phyloP scores from a whole-genome alignment of 2,888 invertebrate genomes.

The Ferrisia virgata region DNA sequence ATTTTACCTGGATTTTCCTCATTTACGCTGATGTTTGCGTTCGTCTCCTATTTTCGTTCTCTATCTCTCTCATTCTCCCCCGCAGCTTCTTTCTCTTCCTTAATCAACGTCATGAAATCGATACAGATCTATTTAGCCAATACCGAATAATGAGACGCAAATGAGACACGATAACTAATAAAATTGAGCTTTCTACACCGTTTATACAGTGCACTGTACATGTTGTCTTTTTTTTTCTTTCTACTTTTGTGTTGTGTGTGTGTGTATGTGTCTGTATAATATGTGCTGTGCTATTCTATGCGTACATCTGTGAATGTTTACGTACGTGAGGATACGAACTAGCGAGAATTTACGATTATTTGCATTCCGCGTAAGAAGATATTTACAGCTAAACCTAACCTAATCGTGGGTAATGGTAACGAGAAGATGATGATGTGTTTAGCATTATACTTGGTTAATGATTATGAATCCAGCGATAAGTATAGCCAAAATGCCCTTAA shows the following conservation, averaged over 20 bases:
- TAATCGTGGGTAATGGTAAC: not conserved
- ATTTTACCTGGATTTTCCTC: conserved; percentile 15
- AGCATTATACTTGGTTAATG: too few species aligned
- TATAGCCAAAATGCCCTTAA: too few species aligned
- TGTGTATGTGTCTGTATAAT: too few species aligned
- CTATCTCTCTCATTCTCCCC: not conserved
- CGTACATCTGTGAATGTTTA: not conserved
- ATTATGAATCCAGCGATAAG: too few species aligned
- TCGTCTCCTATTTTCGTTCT: not conserved
- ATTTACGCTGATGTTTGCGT: not conserved
- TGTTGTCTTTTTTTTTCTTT: not conserved
- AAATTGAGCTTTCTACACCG: conserved; percentile 15
- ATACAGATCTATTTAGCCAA: conserved; percentile 18
- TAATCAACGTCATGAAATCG: conserved; percentile 20
- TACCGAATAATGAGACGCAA: conserved; percentile 28
- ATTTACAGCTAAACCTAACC: too few species aligned
- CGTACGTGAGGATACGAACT: not conserved
- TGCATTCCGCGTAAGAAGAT: too few species aligned
- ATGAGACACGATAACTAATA: conserved; percentile 30
- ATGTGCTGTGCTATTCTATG: not conserved
- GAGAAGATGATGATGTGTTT: not conserved
- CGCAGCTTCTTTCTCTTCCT: not conserved
- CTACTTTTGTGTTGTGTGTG: not conserved
- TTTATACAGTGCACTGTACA: not conserved
- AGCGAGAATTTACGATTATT: conserved; percentile 3